A percentile compares a stretch with the other conserved stretches of the same genome.
Evolutionary conservation across 1,140 invertebrate species (phyloP).

Genomic region (Bombus cullumanus): DNA sequence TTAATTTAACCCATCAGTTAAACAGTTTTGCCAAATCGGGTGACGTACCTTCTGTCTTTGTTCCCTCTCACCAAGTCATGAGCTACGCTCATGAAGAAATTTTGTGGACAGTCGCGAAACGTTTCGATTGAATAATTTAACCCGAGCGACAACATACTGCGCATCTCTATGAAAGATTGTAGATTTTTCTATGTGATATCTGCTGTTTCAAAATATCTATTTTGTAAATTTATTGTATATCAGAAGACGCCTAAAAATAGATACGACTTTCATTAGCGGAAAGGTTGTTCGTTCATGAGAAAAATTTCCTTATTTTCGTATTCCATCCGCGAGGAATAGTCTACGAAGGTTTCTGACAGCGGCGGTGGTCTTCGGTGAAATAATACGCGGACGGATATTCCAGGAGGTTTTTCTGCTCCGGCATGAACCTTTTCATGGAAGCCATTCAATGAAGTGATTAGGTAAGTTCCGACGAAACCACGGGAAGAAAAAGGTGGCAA

Average conservation of each 20-base stretch:
- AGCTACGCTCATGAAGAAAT: too few species aligned
- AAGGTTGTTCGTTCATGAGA: too few species aligned
- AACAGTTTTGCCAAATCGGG: conserved; percentile 50
- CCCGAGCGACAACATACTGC: too few species aligned
- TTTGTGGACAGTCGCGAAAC: too few species aligned
- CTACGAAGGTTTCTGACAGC: conserved; percentile 60
- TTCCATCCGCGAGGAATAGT: conserved; percentile 62
- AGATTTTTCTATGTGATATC: too few species aligned
- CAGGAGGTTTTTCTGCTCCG: conserved; percentile 32
- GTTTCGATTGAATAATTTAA: too few species aligned
- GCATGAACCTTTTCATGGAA: conserved; percentile 68
- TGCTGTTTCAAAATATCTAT: background rate
- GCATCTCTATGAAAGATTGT: too few species aligned
- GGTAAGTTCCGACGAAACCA: conserved; percentile 71
- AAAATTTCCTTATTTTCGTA: background rate
- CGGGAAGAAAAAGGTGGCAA: conserved; percentile 54
- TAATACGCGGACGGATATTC: conserved; percentile 62
- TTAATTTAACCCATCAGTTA: conserved; percentile 45
- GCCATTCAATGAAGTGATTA: conserved; percentile 77
- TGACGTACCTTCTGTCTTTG: conserved; percentile 12
- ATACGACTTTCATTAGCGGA: background rate
- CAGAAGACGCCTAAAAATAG: background rate
- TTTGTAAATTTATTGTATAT: background rate
- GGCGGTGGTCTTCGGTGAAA: conserved; percentile 56
- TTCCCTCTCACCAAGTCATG: background rate